Percentiles rank a stretch among this genome's conserved stretches.
phyloP scores from a whole-genome alignment of 2,888 invertebrate genomes.

The Philonicus albiceps region DNA sequence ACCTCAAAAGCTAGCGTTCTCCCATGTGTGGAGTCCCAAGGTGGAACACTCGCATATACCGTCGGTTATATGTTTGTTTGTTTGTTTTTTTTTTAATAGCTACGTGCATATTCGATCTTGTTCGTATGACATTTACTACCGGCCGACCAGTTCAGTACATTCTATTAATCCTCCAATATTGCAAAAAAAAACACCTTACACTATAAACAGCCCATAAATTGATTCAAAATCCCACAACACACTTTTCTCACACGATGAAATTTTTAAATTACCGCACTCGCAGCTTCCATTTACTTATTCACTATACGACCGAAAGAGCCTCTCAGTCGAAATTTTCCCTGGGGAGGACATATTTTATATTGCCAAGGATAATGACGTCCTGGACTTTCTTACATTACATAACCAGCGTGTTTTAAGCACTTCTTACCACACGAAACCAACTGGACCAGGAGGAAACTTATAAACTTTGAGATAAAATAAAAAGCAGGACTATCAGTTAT shows the following conservation, averaged over 20 bases:
- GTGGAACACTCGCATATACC: not conserved
- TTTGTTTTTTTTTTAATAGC: not conserved
- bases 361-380: slow-evolving; percentile 28
- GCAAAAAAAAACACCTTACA: not conserved
- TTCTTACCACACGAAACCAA: not conserved
- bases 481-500: not conserved
- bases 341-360: slow-evolving; percentile 9
- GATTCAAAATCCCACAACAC: not conserved
- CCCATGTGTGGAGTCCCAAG: not conserved
- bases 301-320: not conserved
- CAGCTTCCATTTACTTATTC: not conserved
- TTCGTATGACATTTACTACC: not conserved
- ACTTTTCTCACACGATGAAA: not conserved
- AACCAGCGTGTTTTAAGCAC: not conserved
- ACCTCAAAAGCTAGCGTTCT: not conserved
- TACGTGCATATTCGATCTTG: not conserved
- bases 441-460: not conserved
- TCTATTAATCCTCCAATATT: not conserved
- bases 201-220: not conserved
- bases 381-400: slow-evolving; percentile 21
- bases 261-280: not conserved
- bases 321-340: not conserved
- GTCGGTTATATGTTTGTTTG: not conserved
- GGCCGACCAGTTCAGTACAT: not conserved
- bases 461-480: not conserved